Evolutionary conservation across 1,140 invertebrate genomes (phyloP).

Genomic region (Argopecten irradians): DNA sequence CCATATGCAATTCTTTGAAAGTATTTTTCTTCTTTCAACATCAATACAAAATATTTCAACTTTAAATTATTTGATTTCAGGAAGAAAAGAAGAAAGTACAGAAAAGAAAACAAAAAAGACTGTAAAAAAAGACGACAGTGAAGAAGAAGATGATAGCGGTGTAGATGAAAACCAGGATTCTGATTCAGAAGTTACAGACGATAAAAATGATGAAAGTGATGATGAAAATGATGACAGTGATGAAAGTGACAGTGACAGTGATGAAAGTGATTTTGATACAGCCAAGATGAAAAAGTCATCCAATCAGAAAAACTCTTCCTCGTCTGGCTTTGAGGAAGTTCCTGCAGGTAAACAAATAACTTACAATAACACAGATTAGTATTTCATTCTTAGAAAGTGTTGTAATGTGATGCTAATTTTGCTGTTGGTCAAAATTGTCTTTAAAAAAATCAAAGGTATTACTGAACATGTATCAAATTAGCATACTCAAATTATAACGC

Average conservation of each 20-base stretch:
- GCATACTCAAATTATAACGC: too few species aligned
- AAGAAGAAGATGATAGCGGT: conserved; percentile 46
- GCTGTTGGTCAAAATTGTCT: too few species aligned
- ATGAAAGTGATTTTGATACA: conserved; percentile 66
- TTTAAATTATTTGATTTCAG: neutral
- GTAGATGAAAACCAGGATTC: conserved; percentile 46
- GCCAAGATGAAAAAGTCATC: conserved; percentile 53
- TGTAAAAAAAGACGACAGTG: conserved; percentile 25
- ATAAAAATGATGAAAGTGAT: conserved; percentile 80
- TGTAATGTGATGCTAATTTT: too few species aligned
- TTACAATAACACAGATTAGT: neutral
- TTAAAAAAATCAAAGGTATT: too few species aligned
- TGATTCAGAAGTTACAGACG: conserved; percentile 48
- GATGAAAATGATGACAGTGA: conserved; percentile 65
- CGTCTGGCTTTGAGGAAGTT: conserved; percentile 84
- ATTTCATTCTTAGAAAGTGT: too few species aligned
- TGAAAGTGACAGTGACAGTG: conserved; percentile 53
- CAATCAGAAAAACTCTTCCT: conserved; percentile 54
- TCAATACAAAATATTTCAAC: too few species aligned
- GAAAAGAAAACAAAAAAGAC: conserved; percentile 30
- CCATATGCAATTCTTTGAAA: neutral
- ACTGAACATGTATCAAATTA: too few species aligned
- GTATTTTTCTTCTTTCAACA: neutral
- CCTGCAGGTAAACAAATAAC: conserved; percentile 39
- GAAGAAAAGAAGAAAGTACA: conserved; percentile 25